phyloP scores from a whole-genome alignment of 2,797 vertebrate species.

The Lepidocolaptes lacrymiger region DNA sequence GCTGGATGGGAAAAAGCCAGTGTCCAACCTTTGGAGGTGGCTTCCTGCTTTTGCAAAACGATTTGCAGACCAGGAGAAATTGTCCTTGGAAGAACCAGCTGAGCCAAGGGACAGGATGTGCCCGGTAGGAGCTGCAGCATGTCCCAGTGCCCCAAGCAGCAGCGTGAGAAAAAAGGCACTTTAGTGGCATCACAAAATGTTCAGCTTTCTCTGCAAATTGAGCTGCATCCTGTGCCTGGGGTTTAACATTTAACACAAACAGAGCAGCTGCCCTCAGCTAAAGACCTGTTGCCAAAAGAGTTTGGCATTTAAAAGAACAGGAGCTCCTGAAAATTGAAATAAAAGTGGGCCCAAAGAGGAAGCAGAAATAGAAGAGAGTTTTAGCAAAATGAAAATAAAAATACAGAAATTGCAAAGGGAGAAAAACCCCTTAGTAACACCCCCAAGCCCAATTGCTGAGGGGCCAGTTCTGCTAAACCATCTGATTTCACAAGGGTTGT shows the following conservation, averaged over 20 bases:
- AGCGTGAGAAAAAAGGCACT: neutral
- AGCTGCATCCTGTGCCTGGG: neutral
- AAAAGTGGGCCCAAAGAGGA: conserved; percentile 11
- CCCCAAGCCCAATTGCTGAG: fast-evolving
- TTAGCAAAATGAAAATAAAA: conserved; percentile 33
- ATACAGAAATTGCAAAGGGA: neutral
- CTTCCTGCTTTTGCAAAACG: neutral
- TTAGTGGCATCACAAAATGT: neutral
- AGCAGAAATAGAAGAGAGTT: neutral
- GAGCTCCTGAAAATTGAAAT: neutral
- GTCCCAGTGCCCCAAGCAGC: neutral
- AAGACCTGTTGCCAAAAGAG: neutral
- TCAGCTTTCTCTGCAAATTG: neutral
- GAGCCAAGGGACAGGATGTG: conserved; percentile 2
- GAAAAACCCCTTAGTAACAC: neutral
- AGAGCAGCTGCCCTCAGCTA: neutral
- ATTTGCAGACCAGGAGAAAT: neutral
- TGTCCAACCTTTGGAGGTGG: neutral
- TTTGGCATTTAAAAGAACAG: neutral
- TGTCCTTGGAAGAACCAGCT: neutral
- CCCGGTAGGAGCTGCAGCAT: fast-evolving
- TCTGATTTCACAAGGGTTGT: fast-evolving
- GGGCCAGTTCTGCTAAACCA: neutral
- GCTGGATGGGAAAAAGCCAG: neutral
- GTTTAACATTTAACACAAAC: neutral